Conservation (phyloP, 2,888 invertebrate species). For the Alentia gelatinosa region DNA sequence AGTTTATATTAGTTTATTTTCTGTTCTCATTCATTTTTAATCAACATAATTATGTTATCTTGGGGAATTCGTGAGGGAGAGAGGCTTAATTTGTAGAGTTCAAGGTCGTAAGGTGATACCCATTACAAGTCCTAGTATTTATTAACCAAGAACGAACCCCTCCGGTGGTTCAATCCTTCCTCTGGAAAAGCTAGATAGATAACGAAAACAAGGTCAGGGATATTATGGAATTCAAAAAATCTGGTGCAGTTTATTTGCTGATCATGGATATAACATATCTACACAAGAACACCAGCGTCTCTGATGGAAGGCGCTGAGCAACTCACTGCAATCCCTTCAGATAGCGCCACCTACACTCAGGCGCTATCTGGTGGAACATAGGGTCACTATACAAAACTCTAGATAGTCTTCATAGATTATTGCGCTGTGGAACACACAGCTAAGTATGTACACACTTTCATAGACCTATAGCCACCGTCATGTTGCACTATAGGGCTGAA, state of each 20-base stretch:
- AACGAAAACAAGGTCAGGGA: not conserved
- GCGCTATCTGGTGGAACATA: not conserved
- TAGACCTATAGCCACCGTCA: not conserved
- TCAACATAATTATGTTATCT: too few species aligned
- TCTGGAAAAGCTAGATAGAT: not conserved
- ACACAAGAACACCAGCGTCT: not conserved
- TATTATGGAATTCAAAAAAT: not conserved
- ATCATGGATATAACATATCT: not conserved
- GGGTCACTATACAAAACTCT: not conserved
- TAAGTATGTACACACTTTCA: too few species aligned
- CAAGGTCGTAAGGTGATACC: too few species aligned
- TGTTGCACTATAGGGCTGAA: too few species aligned
- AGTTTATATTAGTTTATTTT: too few species aligned
- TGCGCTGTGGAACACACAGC: not conserved
- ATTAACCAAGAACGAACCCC: too few species aligned
- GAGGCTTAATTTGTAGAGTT: too few species aligned
- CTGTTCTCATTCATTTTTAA: too few species aligned
- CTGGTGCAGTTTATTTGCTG: slow-evolving; percentile 26
- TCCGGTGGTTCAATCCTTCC: too few species aligned
- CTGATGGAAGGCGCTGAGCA: not conserved
- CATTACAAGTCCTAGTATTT: too few species aligned
- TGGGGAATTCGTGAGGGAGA: too few species aligned
- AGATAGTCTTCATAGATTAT: not conserved
- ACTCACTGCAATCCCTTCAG: not conserved
- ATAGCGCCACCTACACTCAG: not conserved